Conservation (phyloP, 2,797 vertebrate genomes). For the Mastacembelus armatus region DNA sequence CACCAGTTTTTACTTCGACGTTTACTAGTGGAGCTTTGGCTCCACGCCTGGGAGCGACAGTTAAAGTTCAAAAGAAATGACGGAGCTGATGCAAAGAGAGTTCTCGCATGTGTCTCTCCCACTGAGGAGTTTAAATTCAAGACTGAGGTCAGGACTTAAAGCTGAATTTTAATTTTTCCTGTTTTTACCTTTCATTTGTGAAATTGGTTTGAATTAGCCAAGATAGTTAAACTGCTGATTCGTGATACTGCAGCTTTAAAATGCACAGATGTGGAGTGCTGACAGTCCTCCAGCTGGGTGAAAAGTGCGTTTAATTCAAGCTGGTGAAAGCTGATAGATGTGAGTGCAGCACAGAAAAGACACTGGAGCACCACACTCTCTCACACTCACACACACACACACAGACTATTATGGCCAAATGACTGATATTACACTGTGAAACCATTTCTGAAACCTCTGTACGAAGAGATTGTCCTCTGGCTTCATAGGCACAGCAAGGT, state of each 20-base stretch:
- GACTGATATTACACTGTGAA: conserved; percentile 33
- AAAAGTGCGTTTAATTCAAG: conserved; percentile 51
- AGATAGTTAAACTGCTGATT: background rate
- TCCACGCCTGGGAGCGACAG: background rate
- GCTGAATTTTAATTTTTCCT: background rate
- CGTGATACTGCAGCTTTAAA: conserved; percentile 4
- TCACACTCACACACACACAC: background rate
- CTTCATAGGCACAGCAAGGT: conserved; percentile 12
- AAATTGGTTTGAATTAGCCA: conserved; percentile 4
- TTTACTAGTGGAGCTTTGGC: conserved; percentile 12
- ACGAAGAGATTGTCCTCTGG: conserved; percentile 33
- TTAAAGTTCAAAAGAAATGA: no score
- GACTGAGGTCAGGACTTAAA: conserved; percentile 1
- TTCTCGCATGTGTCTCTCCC: no score
- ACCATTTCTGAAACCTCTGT: conserved; percentile 15
- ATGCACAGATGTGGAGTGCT: background rate
- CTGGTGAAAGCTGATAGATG: conserved; percentile 44
- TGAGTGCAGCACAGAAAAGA: conserved; percentile 17
- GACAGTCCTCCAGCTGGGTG: conserved; percentile 27
- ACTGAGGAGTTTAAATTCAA: background rate
- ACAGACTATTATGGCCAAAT: conserved; percentile 33
- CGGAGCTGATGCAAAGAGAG: no score
- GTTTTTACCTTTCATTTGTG: background rate
- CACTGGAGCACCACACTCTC: conserved; percentile 9
- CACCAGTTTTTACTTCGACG: background rate